Evolutionary conservation across 2,888 invertebrate genomes (phyloP), one percentile per base, ranked within the genome.

Genomic region (Fragum sueziense): DNA sequence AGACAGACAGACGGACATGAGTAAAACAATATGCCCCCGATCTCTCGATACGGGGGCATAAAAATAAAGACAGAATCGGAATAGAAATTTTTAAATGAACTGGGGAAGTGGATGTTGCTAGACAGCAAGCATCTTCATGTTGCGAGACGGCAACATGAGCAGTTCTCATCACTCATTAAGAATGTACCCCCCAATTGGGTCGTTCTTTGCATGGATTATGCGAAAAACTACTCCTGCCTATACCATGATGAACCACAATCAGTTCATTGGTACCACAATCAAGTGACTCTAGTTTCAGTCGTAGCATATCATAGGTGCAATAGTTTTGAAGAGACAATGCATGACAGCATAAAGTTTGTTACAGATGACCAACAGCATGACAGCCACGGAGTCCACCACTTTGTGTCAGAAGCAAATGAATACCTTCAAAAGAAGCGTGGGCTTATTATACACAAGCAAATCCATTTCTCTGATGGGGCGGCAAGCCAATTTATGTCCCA

Each of bases 191-290:
- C 27, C 20, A 68, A 65, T 29, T 65, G 62, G 57, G 62, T 62
- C 9, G 34, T 74, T 2, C 31, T 70, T 17, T 68, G 73, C 22
- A 70, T 74, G 74, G 79, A 74, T 34, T 79, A 59, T 65, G 70
- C 70, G 25, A 74, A 79, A 71, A 79, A 79, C 37, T 79, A 65
- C 65, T 47, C 22, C 57, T 74, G 79, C 54, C 20, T 33, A n/a
- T 79, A 62, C 37, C 74, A 79, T n/a, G 74, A 74, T 70, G 79
- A 79, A 67, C 62, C 73, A 41, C 74, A 78, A 33, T 7, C 34
- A 25, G 76, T 57, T 2, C 77, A 73, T 31, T 78, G 77, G 73
- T 27, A 31, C 47, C 37, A 70, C n/a, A 52, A 68, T 1, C 68
- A 54, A 29, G 62, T 41, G 14, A 78, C 73, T 34, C 33, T 70